phyloP scores from a whole-genome alignment of 2,797 vertebrate genomes.

The Erpetoichthys calabaricus region DNA sequence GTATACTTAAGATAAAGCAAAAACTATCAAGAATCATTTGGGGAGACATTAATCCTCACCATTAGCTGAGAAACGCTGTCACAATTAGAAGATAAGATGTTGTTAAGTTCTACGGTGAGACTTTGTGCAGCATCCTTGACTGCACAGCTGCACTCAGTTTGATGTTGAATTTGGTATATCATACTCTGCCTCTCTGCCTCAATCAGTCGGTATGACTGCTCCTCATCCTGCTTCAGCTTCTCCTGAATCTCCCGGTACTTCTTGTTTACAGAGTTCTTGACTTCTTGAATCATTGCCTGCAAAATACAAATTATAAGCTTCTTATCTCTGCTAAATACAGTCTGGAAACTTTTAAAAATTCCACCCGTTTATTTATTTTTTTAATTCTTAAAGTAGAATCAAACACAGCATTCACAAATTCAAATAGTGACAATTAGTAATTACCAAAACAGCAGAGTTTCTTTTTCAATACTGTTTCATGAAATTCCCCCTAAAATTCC shows the following conservation, averaged over 20 bases:
- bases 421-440: no score
- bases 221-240: not conserved
- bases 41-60: not conserved
- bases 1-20: not conserved
- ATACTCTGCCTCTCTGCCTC: not conserved
- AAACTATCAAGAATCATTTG: no score
- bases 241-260: not conserved
- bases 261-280: not conserved
- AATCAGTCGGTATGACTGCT: not conserved
- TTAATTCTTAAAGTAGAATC: no score
- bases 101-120: no score
- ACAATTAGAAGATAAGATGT: not conserved
- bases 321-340: no score
- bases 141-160: not conserved
- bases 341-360: no score
- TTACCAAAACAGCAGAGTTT: no score
- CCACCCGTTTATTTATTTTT: no score
- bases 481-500: no score
- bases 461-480: no score
- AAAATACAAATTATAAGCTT: not conserved
- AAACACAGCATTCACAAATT: no score
- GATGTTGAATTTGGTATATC: not conserved
- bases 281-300: not conserved
- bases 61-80: not conserved
- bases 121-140: not conserved